Evolutionary conservation across 1,140 invertebrate species (phyloP).

Genomic region (Drosophila yakuba): DNA sequence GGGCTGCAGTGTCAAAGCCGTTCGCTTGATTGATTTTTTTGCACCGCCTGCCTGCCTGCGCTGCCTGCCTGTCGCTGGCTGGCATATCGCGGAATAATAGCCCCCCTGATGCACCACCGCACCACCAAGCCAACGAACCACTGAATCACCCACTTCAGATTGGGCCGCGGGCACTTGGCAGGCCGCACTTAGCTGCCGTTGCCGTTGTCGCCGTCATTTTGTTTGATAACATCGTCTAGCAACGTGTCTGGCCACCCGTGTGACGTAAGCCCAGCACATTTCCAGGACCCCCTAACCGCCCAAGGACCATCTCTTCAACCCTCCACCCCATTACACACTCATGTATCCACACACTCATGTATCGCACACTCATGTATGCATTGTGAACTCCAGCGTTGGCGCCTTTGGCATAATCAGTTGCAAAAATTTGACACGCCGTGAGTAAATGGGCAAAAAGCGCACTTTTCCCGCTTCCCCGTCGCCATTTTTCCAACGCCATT

Average conservation of each 20-base stretch:
- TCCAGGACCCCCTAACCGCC: neutral
- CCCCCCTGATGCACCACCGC: neutral
- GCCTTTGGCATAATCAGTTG: constrained; percentile 75
- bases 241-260: constrained; percentile 65
- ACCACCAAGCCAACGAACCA: neutral
- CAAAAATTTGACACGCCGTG: constrained; percentile 74
- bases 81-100: constrained; percentile 55
- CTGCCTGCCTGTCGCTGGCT: constrained; percentile 20
- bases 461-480: constrained; percentile 7
- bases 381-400: constrained; percentile 36
- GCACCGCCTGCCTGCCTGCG: neutral
- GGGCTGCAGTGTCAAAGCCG: constrained; percentile 39
- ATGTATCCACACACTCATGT: neutral
- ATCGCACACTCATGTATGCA: constrained; percentile 20
- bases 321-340: neutral
- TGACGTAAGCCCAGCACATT: constrained; percentile 44
- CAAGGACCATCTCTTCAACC: neutral
- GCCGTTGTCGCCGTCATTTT: constrained; percentile 55
- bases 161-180: constrained; percentile 64
- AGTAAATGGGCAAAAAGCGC: constrained; percentile 40
- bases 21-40: constrained; percentile 73
- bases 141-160: constrained; percentile 40
- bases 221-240: constrained; percentile 80
- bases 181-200: constrained; percentile 54
- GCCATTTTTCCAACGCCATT: constrained; percentile 34